Evolutionary conservation across 37 sponge, comb jelly and placozoan genomes (phyloP).

Genomic region (Haliclona indistincta): DNA sequence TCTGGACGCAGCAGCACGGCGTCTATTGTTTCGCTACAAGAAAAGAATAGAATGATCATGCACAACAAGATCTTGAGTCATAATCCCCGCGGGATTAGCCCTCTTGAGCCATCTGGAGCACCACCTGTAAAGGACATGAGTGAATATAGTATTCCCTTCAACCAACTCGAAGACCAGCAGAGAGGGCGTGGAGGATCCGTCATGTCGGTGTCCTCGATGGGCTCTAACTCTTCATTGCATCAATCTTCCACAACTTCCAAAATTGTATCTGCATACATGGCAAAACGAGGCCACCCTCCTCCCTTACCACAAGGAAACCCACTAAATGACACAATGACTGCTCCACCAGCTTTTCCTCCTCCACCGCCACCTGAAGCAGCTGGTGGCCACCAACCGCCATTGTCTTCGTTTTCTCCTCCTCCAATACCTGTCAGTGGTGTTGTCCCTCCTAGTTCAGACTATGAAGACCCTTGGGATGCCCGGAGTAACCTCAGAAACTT

Average conservation of each 20-base stretch:
- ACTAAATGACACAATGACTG: background rate
- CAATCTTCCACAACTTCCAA: background rate
- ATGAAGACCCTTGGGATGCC: constrained; percentile 79
- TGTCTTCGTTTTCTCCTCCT: background rate
- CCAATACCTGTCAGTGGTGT: background rate
- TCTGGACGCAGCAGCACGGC: background rate
- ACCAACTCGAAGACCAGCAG: background rate
- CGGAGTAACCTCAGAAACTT: background rate
- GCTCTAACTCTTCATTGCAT: background rate
- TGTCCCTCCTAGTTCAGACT: constrained; percentile 27
- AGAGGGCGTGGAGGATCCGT: background rate
- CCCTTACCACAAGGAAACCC: background rate
- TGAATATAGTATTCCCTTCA: constrained; percentile 14
- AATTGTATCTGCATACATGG: background rate
- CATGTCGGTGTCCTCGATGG: background rate
- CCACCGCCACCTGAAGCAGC: constrained; percentile 13
- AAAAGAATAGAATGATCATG: constrained; percentile 10
- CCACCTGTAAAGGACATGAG: background rate
- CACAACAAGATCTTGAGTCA: constrained; percentile 36
- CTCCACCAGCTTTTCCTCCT: constrained; percentile 22
- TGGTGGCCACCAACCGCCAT: background rate
- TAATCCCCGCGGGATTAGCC: no score
- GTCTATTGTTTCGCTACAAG: background rate
- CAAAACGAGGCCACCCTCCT: background rate
- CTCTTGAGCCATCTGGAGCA: no score